Evolutionary conservation across 1,140 invertebrate species (phyloP), one percentile per base, ranked within the genome.

Genomic region (Cydia pomonella): DNA sequence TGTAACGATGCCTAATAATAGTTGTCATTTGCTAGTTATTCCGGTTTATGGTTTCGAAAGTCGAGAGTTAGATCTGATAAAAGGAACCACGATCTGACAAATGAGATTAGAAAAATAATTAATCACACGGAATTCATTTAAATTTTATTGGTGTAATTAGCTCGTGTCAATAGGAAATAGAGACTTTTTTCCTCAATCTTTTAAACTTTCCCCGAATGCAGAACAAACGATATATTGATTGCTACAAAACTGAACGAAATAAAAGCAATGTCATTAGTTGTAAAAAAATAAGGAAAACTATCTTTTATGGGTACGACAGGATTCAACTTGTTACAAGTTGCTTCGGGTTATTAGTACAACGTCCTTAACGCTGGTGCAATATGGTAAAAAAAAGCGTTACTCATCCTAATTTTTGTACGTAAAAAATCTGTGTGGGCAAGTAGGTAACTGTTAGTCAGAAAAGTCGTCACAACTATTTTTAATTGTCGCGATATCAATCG

Each of bases 31-130:
- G 82, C 50, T 73, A 77, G 80, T 81, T 77, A 84, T 82, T 81
- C 80, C 83, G 80, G 85, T 84, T 82, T 79, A 76, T 75, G 79
- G 76, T 88, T 88, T 88, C 78, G 88, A 90, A 90, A 90, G 87
- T 83, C 27, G 79, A 81, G 75, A 81, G 79, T 69, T 18, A 50
- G 29, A 69, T 69, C 64, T 69, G 64, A 69, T 69, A 69, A 21
- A 38, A 69, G 7, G 7, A 38, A 69, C 2, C 21, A 38, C n/a
- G 29, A 69, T 69, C 64, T 69, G 64, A 38, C 53, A 21, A 23
- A 69, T 18, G 18, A 69, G 16, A 69, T 69, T 66, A 66, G 25
- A 66, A 18, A 69, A 38, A 33, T 18, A 69, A 38, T 18, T 38
- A 29, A 33, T 69, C 27, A 64, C 25, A 64, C 62, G 25, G 21